Evolutionary conservation across 2,888 invertebrate genomes (phyloP).

Genomic region (Boloria euphrosyne): DNA sequence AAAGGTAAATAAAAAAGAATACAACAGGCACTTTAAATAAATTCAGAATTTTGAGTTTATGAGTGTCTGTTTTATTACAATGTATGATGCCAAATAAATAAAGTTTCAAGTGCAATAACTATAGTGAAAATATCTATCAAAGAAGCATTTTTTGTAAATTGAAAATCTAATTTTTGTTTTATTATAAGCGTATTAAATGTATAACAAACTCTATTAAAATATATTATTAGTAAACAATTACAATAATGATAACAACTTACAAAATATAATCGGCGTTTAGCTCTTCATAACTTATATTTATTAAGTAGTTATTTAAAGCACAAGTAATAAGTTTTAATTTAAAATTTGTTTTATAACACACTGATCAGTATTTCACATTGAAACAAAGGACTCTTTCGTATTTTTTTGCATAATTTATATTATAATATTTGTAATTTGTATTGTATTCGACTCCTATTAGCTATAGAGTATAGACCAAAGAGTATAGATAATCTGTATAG

Average conservation of each 20-base stretch:
- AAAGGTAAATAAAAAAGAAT: too few species aligned
- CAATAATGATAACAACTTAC: not conserved
- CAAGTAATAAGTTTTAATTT: not conserved
- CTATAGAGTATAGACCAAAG: too few species aligned
- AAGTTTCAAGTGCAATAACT: too few species aligned
- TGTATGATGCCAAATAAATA: too few species aligned
- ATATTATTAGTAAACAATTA: not conserved
- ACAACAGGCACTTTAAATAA: too few species aligned
- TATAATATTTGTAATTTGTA: not conserved
- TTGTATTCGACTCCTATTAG: slow-evolving; percentile 3
- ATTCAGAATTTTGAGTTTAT: too few species aligned
- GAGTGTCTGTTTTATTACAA: too few species aligned
- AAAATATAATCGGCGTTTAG: not conserved
- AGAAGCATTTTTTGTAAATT: too few species aligned
- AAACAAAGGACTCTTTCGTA: slow-evolving; percentile 12
- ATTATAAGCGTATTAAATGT: not conserved
- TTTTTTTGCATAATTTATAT: slow-evolving; percentile 1
- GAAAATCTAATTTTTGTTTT: too few species aligned
- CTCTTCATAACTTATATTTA: not conserved
- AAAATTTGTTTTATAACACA: not conserved
- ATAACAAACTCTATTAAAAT: not conserved
- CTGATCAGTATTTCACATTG: not conserved
- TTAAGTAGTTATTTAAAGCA: not conserved
- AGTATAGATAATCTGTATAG: too few species aligned
- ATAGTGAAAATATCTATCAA: too few species aligned